phyloP scores from a whole-genome alignment of 2,888 invertebrate species.

The Trachelus stipa region DNA sequence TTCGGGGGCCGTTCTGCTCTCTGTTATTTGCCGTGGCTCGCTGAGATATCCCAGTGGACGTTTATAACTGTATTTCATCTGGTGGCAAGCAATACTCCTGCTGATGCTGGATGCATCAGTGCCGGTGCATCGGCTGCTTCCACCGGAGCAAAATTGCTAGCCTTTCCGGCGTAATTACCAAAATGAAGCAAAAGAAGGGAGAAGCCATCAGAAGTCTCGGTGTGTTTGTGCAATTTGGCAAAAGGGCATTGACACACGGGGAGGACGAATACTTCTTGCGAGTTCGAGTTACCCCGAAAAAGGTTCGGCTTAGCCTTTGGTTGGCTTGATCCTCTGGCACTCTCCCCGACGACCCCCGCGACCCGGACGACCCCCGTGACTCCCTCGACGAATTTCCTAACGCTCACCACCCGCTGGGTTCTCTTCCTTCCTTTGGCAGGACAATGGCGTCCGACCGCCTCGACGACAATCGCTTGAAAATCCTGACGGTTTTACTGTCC shows the following conservation, averaged over 20 bases:
- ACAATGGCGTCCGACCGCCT: conserved; percentile 40
- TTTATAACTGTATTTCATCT: conserved; percentile 10
- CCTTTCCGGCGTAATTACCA: conserved; percentile 50
- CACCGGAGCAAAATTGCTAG: conserved; percentile 42
- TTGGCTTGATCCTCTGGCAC: too few species aligned
- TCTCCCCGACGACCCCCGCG: not conserved
- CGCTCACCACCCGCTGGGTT: conserved; percentile 55
- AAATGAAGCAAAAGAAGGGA: conserved; percentile 51
- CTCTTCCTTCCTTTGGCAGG: conserved; percentile 28
- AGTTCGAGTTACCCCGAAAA: conserved; percentile 25
- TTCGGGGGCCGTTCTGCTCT: conserved; percentile 22
- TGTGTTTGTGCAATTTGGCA: conserved; percentile 50
- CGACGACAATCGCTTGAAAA: conserved; percentile 49
- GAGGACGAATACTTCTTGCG: not conserved
- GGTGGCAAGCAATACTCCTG: conserved; percentile 19
- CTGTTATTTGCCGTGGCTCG: conserved; percentile 47
- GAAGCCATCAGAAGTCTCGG: conserved; percentile 47
- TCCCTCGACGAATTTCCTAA: conserved; percentile 49
- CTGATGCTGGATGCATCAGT: conserved; percentile 7
- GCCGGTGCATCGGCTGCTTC: too few species aligned
- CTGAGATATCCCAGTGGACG: conserved; percentile 37
- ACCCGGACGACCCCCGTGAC: not conserved
- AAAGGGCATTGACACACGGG: conserved; percentile 43
- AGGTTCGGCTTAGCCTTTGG: conserved; percentile 47
- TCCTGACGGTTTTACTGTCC: conserved; percentile 60